A percentile compares a stretch with the other conserved stretches of the same genome.
Conservation (phyloP, 2,888 invertebrate genomes). For the Hypomecis punctinalis region DNA sequence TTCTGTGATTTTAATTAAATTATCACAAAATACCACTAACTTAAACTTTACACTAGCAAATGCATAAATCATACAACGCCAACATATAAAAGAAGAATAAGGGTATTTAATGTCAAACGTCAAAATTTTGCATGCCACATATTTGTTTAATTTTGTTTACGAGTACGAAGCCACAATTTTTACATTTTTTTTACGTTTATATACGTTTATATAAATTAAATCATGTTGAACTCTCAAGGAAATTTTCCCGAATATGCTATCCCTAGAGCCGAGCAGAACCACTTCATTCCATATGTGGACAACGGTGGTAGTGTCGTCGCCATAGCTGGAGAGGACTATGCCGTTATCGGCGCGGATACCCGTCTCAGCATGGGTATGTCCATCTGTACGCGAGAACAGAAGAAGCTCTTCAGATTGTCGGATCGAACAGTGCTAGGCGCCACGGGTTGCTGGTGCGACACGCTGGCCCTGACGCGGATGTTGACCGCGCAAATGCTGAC, state of each 20-base stretch:
- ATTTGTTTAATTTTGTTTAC: constrained; percentile 7
- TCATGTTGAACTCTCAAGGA: constrained; percentile 68
- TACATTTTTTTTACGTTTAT: no score
- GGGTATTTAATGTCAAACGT: background rate
- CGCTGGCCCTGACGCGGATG: constrained; percentile 94
- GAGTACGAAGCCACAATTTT: constrained; percentile 14
- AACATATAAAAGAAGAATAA: no score
- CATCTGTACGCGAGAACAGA: constrained; percentile 95
- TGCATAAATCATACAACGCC: no score
- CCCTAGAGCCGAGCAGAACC: constrained; percentile 80
- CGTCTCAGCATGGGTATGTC: constrained; percentile 96
- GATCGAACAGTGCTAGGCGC: constrained; percentile 94
- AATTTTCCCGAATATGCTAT: constrained; percentile 80
- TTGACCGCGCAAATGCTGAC: constrained; percentile 95
- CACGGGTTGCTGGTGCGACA: constrained; percentile 99
- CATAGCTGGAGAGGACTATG: constrained; percentile 97
- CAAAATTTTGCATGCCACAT: constrained; percentile 68
- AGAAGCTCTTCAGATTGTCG: constrained; percentile 94
- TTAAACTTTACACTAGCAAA: no score
- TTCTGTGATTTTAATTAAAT: no score
- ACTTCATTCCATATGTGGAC: constrained; percentile 82
- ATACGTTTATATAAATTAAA: constrained; percentile 23
- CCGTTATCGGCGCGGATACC: constrained; percentile 97
- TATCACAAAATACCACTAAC: no score
- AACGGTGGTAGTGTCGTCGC: constrained; percentile 95